Percentiles rank a stretch among this genome's conserved stretches.
phyloP scores from a whole-genome alignment of 35 echinoderm and acorn worm species.

The Holothuria glaberrima region DNA sequence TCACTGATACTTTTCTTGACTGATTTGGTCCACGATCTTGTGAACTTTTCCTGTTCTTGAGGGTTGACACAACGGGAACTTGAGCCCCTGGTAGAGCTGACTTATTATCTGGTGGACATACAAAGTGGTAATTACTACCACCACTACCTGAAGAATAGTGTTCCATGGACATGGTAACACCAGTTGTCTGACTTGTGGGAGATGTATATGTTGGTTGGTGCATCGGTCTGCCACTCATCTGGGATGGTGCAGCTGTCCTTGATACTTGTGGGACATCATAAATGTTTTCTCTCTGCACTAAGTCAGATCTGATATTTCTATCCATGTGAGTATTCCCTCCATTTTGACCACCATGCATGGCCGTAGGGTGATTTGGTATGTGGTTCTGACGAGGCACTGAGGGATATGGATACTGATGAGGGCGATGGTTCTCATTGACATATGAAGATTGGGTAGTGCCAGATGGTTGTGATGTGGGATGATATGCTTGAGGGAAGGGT shows the following conservation, averaged over 20 bases:
- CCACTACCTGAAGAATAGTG: background rate
- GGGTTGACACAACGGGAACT: background rate
- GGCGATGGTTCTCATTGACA: background rate
- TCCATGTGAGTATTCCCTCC: constrained; percentile 18
- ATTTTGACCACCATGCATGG: background rate
- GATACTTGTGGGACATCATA: constrained; percentile 18
- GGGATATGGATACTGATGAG: constrained; percentile 15
- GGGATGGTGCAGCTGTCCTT: background rate
- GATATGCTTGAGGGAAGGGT: constrained; percentile 25
- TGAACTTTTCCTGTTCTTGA: constrained; percentile 34
- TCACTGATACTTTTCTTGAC: constrained; percentile 32
- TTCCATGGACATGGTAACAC: background rate
- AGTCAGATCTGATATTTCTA: background rate
- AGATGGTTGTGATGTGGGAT: constrained; percentile 16
- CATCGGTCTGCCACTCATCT: background rate
- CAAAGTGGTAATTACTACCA: constrained; percentile 24
- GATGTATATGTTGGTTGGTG: constrained; percentile 1
- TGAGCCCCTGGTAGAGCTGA: constrained; percentile 46
- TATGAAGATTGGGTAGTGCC: too few relatives aligned
- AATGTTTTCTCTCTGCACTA: background rate
- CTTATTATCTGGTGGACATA: constrained; percentile 47
- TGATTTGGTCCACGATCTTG: background rate
- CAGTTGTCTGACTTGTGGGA: background rate
- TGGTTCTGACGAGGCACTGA: constrained; percentile 5
- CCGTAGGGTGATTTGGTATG: background rate